Base-by-base conservation (phyloP, 2,888 invertebrate species). In the Drosophila heteroneura region DNA sequence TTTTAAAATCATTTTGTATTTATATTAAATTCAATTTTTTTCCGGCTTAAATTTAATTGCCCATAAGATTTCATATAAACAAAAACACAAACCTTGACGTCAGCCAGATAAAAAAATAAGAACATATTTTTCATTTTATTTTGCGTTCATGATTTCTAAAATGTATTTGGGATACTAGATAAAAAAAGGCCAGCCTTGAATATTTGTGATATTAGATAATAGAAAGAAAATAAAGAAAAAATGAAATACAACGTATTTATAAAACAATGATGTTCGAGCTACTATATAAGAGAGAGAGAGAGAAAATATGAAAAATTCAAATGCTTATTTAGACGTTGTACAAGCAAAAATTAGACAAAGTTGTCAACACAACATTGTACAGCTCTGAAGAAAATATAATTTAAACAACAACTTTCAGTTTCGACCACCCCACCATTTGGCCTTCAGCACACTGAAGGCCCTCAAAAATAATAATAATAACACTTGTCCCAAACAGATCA, bases 401-500 rank as follows among this genome's bases (percentile, higher is more conserved):
- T 54, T 56, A 28, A 47, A 14, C 26, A 47, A 14, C 26, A 66
- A 57, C 64, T 70, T 56, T 74, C 51, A 37, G 41, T 82, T 78
- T 78, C 32, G 16, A 30, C n/a, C 2, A 39, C 16, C 47, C 22
- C n/a, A 61, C 14, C 0, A 44, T 61, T 69, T 69, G 74, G 65
- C 79, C 78, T 81, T 81, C 32, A 62, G 62, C 35, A 54, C 37
- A 54, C 9, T 16, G 59, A 67, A 60, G 64, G 47, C 65, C 53
- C 63, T 59, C 41, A 65, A 62, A 44, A 82, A 78, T 33, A 81
- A 73, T 16, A 47, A 47, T 9, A 47, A 16, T 22, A 47, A 16
- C 83, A 90, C 81, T 85, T 85, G 86, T 71, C 64, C 78, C 78
- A 71, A 78, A 81, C 44, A 60, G 49, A 78, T 88, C 78, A 85